These are phyloP conservation scores for Acrocera orbiculus DNA, from an alignment of 2,888 invertebrate genomes.

Conservation along the genomic window DNA sequence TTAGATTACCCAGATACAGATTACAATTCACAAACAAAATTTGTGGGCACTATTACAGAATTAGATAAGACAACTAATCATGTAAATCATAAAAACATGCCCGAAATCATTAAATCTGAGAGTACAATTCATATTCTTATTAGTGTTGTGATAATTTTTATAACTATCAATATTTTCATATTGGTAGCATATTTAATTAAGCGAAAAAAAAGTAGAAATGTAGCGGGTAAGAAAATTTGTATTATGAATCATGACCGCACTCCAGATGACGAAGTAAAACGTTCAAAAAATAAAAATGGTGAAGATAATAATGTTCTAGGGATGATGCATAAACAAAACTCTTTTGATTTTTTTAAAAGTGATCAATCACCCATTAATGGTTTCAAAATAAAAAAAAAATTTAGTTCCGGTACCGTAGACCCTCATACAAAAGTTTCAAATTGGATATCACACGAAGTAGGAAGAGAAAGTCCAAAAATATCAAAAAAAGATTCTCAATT, in stretches of 20 bases:
- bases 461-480: constrained; percentile 48
- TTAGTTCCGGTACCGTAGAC: constrained; percentile 66
- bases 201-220: constrained; percentile 14
- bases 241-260: constrained; percentile 27
- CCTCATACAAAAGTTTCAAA: constrained; percentile 72
- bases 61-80: neutral
- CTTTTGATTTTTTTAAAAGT: constrained; percentile 36
- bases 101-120: constrained; percentile 38
- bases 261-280: constrained; percentile 29
- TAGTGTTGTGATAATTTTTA: constrained; percentile 48
- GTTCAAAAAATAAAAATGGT: constrained; percentile 24
- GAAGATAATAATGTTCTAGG: constrained; percentile 29
- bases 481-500: constrained; percentile 18
- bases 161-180: constrained; percentile 46
- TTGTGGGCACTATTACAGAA: constrained; percentile 14
- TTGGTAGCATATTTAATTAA: constrained; percentile 16
- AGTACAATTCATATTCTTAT: constrained; percentile 39
- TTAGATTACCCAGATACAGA: constrained; percentile 22
- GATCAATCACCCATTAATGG: constrained; percentile 34
- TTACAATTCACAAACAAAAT: constrained; percentile 30
- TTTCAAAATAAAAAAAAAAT: constrained; percentile 49
- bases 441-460: constrained; percentile 69
- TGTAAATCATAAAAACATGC: constrained; percentile 17
- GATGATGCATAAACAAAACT: constrained; percentile 23
- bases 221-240: constrained; percentile 17